These are phyloP conservation scores for Agonopterix heracliana DNA, from an alignment of 2,888 invertebrate species.

Conservation along the genomic window DNA sequence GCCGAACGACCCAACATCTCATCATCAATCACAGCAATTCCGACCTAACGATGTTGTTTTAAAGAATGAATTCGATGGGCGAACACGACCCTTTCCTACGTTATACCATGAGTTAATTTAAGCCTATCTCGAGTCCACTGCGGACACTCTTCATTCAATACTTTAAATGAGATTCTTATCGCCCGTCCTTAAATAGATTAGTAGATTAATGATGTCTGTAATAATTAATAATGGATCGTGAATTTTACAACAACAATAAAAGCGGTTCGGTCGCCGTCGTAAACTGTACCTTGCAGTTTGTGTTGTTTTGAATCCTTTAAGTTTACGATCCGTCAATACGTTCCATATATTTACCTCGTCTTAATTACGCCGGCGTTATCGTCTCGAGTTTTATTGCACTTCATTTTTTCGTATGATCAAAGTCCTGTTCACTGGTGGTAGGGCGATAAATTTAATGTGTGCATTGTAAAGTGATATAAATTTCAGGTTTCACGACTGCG, in stretches of 20 bases:
- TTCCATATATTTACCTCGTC: conserved; percentile 68
- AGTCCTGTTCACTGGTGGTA: conserved; percentile 33
- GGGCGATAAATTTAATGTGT: conserved; percentile 29
- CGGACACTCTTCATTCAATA: conserved; percentile 76
- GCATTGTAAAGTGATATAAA: conserved; percentile 31
- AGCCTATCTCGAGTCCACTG: conserved; percentile 74
- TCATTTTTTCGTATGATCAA: conserved; percentile 54
- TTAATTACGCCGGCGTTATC: conserved; percentile 65
- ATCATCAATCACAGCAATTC: conserved; percentile 11
- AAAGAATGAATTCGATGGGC: conserved; percentile 17
- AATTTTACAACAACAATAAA: conserved; percentile 76
- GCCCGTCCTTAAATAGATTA: conserved; percentile 75
- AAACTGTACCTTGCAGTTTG: conserved; percentile 68
- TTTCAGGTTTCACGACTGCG: conserved; percentile 14
- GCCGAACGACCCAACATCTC: conserved; percentile 26
- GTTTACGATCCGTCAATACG: conserved; percentile 71
- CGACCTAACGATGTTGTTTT: conserved; percentile 10
- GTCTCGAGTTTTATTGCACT: conserved; percentile 54
- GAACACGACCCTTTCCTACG: conserved; percentile 16
- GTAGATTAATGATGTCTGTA: conserved; percentile 76
- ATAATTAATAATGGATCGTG: conserved; percentile 76
- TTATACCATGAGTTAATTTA: conserved; percentile 45
- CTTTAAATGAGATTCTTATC: conserved; percentile 77
- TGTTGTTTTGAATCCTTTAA: conserved; percentile 66
- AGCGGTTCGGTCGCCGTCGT: conserved; percentile 64